phyloP scores from a whole-genome alignment of 2,113 vertebrate genomes.

The Lynx canadensis region DNA sequence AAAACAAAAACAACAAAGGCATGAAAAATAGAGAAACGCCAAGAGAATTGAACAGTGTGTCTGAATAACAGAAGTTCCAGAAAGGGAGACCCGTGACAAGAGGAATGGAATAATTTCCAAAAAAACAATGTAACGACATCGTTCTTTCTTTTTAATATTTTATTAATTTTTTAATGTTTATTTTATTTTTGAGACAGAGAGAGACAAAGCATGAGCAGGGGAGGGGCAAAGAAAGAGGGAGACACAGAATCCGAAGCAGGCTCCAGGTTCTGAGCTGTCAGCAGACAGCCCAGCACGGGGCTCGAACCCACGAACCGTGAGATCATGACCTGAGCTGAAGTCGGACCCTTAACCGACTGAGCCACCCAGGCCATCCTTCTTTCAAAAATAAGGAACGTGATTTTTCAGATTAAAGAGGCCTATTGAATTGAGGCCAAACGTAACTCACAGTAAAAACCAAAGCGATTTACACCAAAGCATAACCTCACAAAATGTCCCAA shows the following conservation, averaged over 20 bases:
- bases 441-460: not conserved
- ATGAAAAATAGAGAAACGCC: not conserved
- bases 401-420: not conserved
- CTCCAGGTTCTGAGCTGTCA: too few species aligned
- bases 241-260: too few species aligned
- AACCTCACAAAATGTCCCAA: not conserved
- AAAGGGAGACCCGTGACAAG: not conserved
- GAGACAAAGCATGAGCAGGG: too few species aligned
- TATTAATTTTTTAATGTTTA: too few species aligned
- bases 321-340: too few species aligned
- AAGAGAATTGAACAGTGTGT: not conserved
- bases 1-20: not conserved
- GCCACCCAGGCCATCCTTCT: not conserved
- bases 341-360: too few species aligned
- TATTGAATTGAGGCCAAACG: not conserved
- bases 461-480: not conserved
- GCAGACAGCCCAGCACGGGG: too few species aligned
- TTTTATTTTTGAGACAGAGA: too few species aligned
- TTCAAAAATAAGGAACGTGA: not conserved
- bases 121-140: not conserved
- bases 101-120: not conserved
- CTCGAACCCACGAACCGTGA: too few species aligned
- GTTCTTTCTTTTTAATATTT: too few species aligned
- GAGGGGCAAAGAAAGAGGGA: too few species aligned
- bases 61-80: not conserved